Percentiles rank a stretch among this genome's conserved stretches.
These are phyloP conservation scores for Perccottus glenii DNA, from an alignment of 2,113 vertebrate genomes.

Conservation along the genomic window DNA sequence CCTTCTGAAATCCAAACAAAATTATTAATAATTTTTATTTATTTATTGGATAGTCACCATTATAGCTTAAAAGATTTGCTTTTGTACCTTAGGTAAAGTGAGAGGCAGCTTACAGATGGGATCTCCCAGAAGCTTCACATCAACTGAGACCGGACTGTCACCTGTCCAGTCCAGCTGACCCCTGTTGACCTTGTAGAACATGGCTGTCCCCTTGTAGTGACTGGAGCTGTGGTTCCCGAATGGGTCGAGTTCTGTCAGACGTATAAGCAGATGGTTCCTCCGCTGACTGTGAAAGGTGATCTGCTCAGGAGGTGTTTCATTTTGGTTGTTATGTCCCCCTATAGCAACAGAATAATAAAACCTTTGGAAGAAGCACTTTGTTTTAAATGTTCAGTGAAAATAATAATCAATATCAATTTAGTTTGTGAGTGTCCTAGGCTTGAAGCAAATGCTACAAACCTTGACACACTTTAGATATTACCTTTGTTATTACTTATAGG, in stretches of 20 bases:
- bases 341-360: not conserved
- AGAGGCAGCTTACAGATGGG: conserved; percentile 84
- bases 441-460: too few relatives aligned
- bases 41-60: too few relatives aligned
- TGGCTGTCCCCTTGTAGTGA: conserved; percentile 85
- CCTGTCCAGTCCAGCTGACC: conserved; percentile 67
- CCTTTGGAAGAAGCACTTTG: too few relatives aligned
- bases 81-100: conserved; percentile 84
- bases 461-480: too few relatives aligned
- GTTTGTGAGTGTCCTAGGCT: too few relatives aligned
- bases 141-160: conserved; percentile 33
- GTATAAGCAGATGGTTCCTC: conserved; percentile 76
- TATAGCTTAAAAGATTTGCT: too few relatives aligned
- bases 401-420: too few relatives aligned
- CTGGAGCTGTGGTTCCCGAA: conserved; percentile 88
- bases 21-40: rapidly evolving
- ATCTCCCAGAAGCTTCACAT: conserved; percentile 61
- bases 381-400: too few relatives aligned
- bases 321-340: conserved; percentile 9
- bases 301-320: conserved; percentile 23
- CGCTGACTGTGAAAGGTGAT: conserved; percentile 87
- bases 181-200: conserved; percentile 81
- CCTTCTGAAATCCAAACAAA: conserved; percentile 66
- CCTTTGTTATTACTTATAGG: too few relatives aligned
- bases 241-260: conserved; percentile 84